Percentiles rank a stretch among this genome's conserved stretches.
Evolutionary conservation across 30 jellyfish, hydroid and myxozoan genomes (phyloP).

Genomic region (Cassiopea xamachana): DNA sequence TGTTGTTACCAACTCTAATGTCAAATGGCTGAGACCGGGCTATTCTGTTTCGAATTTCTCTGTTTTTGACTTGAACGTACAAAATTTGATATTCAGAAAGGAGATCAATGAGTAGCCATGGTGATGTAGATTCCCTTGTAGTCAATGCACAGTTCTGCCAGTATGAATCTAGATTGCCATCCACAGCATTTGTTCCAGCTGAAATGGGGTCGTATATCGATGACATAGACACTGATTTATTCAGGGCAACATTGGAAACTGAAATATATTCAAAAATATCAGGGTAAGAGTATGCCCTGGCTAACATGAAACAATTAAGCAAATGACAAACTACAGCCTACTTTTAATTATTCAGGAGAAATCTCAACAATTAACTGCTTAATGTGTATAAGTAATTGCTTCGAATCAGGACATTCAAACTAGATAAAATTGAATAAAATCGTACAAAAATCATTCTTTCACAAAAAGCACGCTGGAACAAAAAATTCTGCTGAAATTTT

Average conservation of each 20-base stretch:
- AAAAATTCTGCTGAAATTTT: too few relatives aligned
- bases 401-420: too few relatives aligned
- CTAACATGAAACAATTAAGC: too few relatives aligned
- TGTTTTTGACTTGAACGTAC: background rate
- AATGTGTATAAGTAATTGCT: too few relatives aligned
- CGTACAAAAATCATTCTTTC: too few relatives aligned
- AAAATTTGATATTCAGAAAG: background rate
- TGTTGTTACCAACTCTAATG: background rate
- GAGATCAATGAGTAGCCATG: constrained; percentile 1
- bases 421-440: too few relatives aligned
- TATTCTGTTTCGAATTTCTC: background rate
- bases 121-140: too few relatives aligned
- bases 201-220: background rate
- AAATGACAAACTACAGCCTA: too few relatives aligned
- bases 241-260: background rate
- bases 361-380: too few relatives aligned
- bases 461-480: too few relatives aligned
- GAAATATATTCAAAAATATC: background rate
- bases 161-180: background rate
- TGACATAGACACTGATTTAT: background rate
- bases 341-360: too few relatives aligned
- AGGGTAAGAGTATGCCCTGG: too few relatives aligned
- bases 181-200: background rate
- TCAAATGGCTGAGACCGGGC: constrained; percentile 5
- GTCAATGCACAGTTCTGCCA: background rate